phyloP scores from a whole-genome alignment of 2,888 invertebrate genomes.

The Anticlea derivata region DNA sequence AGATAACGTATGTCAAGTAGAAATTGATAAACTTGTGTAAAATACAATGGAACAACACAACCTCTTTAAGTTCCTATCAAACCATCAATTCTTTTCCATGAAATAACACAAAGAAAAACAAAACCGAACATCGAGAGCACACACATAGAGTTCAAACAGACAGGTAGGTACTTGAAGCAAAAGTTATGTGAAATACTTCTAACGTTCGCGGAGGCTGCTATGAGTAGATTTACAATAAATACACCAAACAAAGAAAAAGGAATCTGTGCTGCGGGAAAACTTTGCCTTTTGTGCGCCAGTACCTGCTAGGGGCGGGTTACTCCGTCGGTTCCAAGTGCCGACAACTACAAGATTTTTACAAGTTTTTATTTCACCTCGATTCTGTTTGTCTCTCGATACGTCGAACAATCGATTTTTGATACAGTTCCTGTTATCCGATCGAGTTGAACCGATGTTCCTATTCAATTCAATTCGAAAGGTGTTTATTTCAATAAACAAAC shows the following conservation, averaged over 20 bases:
- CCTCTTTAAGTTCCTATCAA: neutral
- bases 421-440: too few relatives aligned
- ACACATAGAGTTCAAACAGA: slow-evolving; percentile 35
- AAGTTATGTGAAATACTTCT: slow-evolving; percentile 82
- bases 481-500: too few relatives aligned
- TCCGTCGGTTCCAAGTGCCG: too few relatives aligned
- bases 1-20: too few relatives aligned
- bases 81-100: slow-evolving; percentile 5
- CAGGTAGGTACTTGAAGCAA: slow-evolving; percentile 51
- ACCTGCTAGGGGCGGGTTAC: slow-evolving; percentile 33
- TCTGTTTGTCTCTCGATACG: too few relatives aligned
- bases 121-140: slow-evolving; percentile 29
- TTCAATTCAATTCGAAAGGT: too few relatives aligned
- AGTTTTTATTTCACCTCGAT: too few relatives aligned
- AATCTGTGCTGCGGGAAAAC: slow-evolving; percentile 79
- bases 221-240: slow-evolving; percentile 84
- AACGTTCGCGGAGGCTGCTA: slow-evolving; percentile 69
- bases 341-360: too few relatives aligned
- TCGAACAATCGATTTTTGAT: too few relatives aligned
- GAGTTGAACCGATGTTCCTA: too few relatives aligned
- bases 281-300: slow-evolving; percentile 75
- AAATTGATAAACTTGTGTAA: too few relatives aligned
- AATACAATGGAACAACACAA: neutral
- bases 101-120: slow-evolving; percentile 35
- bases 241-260: slow-evolving; percentile 83